These are phyloP conservation scores for Chaetops frenatus DNA, from an alignment of 2,113 vertebrate species.

Conservation along the genomic window DNA sequence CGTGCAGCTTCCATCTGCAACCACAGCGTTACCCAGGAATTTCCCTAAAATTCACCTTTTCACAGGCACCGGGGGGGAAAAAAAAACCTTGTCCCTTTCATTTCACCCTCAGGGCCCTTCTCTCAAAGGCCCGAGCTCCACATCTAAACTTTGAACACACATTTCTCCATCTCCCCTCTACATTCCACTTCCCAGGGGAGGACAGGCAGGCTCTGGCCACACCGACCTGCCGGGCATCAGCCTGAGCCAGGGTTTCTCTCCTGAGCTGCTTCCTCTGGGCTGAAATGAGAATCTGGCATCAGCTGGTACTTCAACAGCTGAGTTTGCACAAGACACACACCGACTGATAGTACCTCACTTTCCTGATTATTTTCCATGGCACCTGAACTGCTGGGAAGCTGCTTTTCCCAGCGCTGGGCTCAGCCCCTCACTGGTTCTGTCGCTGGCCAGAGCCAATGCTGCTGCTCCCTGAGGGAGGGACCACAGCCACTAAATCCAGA, in stretches of 20 bases:
- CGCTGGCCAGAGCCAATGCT: fast-evolving
- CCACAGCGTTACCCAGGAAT: fast-evolving
- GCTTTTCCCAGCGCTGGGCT: not conserved
- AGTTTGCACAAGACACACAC: not conserved
- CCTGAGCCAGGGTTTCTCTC: not conserved
- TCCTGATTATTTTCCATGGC: not conserved
- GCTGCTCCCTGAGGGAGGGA: not conserved
- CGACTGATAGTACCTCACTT: not conserved
- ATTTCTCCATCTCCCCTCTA: not conserved
- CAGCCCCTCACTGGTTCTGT: fast-evolving
- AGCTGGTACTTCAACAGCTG: not conserved
- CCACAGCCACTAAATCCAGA: not conserved
- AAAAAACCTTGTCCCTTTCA: not conserved
- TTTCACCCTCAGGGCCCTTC: not conserved
- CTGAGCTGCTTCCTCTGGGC: not conserved
- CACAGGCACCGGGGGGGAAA: not conserved
- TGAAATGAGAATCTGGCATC: not conserved
- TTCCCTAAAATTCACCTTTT: not conserved
- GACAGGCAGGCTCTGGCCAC: not conserved
- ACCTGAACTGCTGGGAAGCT: not conserved
- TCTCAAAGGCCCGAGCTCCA: fast-evolving
- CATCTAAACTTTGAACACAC: fast-evolving
- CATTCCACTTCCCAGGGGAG: not conserved
- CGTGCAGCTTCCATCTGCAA: not conserved
- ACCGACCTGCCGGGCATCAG: fast-evolving